phyloP scores from a whole-genome alignment of 2,888 invertebrate species.

The Allolobophora icterica region DNA sequence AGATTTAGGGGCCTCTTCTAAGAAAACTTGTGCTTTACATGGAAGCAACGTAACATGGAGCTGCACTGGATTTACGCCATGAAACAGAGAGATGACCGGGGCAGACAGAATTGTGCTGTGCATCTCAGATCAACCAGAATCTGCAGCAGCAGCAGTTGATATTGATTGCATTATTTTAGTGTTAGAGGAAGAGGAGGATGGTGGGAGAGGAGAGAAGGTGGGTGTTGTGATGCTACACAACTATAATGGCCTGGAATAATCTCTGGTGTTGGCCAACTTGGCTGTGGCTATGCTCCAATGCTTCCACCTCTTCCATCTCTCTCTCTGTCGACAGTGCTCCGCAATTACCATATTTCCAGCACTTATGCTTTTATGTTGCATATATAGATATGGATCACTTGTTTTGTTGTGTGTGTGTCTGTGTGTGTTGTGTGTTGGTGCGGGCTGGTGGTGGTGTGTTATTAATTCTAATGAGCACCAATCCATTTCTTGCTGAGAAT shows the following conservation, averaged over 20 bases:
- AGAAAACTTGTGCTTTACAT: neutral
- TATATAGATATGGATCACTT: neutral
- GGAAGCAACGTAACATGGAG: neutral
- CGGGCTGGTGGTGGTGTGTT: no score
- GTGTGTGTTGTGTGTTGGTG: no score
- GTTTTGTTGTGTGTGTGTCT: neutral
- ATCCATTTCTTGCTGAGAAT: neutral
- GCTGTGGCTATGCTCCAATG: neutral
- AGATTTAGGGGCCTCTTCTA: neutral
- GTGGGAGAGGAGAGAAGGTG: neutral
- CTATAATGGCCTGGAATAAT: neutral
- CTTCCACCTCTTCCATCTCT: neutral
- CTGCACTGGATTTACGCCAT: neutral
- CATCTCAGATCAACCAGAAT: neutral
- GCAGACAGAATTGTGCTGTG: neutral
- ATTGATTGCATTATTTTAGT: slow-evolving; percentile 14
- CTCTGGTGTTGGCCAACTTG: neutral
- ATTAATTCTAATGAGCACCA: neutral
- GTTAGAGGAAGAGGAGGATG: neutral
- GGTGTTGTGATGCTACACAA: neutral
- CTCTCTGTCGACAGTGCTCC: no score
- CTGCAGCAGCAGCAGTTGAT: neutral
- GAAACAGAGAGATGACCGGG: neutral
- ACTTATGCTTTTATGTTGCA: neutral
- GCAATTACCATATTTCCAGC: neutral